Conservation (phyloP, 2,888 invertebrate species). For the Sminthurides aquaticus region DNA sequence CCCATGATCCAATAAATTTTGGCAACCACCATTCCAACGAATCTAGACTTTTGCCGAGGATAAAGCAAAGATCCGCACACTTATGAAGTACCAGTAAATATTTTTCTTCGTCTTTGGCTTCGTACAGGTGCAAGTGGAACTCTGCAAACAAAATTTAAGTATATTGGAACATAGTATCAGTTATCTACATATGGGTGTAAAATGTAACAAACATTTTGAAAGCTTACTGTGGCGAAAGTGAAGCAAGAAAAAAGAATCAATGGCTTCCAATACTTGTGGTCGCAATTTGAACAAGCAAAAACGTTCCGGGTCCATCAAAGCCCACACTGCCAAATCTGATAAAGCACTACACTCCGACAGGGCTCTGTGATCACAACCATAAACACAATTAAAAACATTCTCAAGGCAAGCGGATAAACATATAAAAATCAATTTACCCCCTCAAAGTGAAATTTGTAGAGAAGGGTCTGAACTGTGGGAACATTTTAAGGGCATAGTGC, state of each 20-base stretch:
- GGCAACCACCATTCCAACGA: conserved; percentile 8
- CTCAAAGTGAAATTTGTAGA: no score
- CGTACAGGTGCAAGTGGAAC: not conserved
- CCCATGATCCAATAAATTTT: conserved; percentile 12
- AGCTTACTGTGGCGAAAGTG: not conserved
- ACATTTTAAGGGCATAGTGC: no score
- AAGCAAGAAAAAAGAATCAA: not conserved
- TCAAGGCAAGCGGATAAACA: no score
- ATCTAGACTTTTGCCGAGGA: not conserved
- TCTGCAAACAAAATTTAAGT: no score
- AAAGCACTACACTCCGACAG: no score
- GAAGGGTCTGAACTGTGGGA: no score
- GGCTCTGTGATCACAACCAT: no score
- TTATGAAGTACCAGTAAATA: conserved; percentile 9
- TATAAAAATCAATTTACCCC: no score
- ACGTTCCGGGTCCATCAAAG: not conserved
- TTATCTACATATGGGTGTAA: no score
- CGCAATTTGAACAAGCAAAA: not conserved
- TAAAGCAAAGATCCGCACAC: not conserved
- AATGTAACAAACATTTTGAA: no score
- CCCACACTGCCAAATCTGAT: not conserved
- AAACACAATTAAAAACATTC: no score
- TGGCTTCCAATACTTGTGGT: not conserved
- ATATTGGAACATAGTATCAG: no score
- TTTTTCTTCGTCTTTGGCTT: not conserved